Percentiles rank a stretch among this genome's conserved stretches.
These are phyloP conservation scores for Crenuchus spilurus DNA, from an alignment of 2,797 vertebrate species.

Conservation along the genomic window DNA sequence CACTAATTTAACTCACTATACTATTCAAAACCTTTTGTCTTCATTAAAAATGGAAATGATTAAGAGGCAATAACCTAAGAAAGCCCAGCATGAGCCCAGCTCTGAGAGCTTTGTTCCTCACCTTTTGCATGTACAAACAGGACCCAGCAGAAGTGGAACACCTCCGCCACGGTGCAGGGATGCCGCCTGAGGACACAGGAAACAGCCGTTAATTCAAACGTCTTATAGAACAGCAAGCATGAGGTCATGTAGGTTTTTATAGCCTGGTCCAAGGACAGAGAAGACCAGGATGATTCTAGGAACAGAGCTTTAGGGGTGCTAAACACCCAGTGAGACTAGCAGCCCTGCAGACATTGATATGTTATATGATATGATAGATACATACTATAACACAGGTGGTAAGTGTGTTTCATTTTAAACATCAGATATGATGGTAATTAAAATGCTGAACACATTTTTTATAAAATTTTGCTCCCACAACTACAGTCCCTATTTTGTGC, in stretches of 20 bases:
- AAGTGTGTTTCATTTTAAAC: too few species aligned
- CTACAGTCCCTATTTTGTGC: too few species aligned
- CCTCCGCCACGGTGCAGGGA: constrained; percentile 89
- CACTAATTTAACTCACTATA: too few species aligned
- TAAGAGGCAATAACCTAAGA: background rate
- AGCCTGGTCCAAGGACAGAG: background rate
- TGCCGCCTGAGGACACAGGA: constrained; percentile 79
- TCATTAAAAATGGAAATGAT: background rate
- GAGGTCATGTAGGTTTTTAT: background rate
- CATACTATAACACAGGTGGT: too few species aligned
- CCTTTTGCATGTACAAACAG: constrained; percentile 95
- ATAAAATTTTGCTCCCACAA: too few species aligned
- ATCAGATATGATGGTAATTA: too few species aligned
- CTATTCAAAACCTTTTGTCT: background rate
- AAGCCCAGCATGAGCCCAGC: background rate
- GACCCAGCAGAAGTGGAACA: constrained; percentile 96
- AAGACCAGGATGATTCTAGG: too few species aligned
- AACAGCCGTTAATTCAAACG: constrained; percentile 40
- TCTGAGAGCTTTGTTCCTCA: constrained; percentile 64
- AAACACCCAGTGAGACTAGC: too few species aligned
- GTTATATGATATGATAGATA: too few species aligned
- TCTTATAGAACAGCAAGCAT: background rate
- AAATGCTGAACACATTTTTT: too few species aligned
- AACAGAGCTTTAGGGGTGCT: too few species aligned
- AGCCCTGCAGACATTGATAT: too few species aligned